These are phyloP conservation scores for Thymelicus acteon DNA, from an alignment of 2,888 invertebrate genomes.

Conservation along the genomic window DNA sequence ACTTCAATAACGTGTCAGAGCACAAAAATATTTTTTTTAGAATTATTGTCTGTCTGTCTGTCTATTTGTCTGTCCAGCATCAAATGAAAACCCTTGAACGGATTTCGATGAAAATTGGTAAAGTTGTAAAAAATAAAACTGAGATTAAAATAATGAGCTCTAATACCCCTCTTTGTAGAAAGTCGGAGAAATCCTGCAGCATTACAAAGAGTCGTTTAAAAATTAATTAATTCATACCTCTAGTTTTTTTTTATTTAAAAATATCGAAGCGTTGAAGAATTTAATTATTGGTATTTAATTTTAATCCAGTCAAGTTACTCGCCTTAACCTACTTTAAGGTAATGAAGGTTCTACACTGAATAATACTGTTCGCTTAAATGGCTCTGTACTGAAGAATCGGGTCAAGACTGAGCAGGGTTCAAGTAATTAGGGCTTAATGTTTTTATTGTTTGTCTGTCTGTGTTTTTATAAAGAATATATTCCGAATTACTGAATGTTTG, in stretches of 20 bases:
- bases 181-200: no score
- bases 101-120: no score
- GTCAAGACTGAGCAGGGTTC: neutral
- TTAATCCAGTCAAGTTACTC: slow-evolving; percentile 14
- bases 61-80: no score
- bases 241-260: neutral
- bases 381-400: neutral
- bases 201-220: neutral
- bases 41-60: no score
- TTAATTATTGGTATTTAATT: slow-evolving; percentile 22
- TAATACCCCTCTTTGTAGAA: no score
- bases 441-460: neutral
- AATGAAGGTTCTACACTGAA: slow-evolving; percentile 18
- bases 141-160: no score
- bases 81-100: no score
- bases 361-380: slow-evolving; percentile 10
- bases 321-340: slow-evolving; percentile 27
- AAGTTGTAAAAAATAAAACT: no score
- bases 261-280: neutral
- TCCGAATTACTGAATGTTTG: no score
- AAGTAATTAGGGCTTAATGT: neutral
- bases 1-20: no score
- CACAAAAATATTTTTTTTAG: no score
- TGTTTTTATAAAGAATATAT: neutral
- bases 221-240: neutral